Base-by-base conservation (phyloP, 2,888 invertebrate genomes). In the Acleris cristana region DNA sequence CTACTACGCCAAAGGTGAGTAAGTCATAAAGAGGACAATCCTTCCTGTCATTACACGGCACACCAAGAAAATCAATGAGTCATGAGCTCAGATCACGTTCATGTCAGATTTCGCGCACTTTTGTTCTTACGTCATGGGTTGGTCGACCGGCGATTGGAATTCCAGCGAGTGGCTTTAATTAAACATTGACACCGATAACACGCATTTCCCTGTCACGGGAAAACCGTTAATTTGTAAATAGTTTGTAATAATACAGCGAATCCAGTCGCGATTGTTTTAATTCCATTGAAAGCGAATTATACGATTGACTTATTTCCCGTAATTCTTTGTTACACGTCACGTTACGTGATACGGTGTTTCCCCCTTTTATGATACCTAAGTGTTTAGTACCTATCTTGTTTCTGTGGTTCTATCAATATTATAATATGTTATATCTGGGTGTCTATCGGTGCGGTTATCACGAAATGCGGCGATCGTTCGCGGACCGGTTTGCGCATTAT, bases 61-160 rank as follows among this genome's bases (percentile, higher is more conserved):
- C 61, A 51, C 63, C 63, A 59, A 30, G 59, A 53, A 65, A 86
- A 81, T 81, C 74, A 72, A 79, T 90, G 90, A 89, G 79, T 91
- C 90, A 90, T 80, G 73, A 78, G 72, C 74, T 66, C 73, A 71
- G 69, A 77, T 72, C 74, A 76, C 76, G 79, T 70, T 79, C 82
- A 80, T 80, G 74, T 77, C 48, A 73, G 76, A 81, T 86, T 91
- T 91, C 90, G 90, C 90, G 91, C 90, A 91, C 81, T 90, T 90
- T 90, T 88, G 79, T 76, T 79, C 72, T 82, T 84, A 76, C 85
- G 84, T 84, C 84, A 88, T 81, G 84, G 79, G 82, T 80, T 56
- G 53, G 21, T 52, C 26, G 49, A 80, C 83, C 78, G 80, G 79
- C 79, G 68, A 34, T 75, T 74, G 70, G 71, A 72, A 76, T 76